Conservation (phyloP, 2,113 vertebrate species). For the Ciconia stormi region DNA sequence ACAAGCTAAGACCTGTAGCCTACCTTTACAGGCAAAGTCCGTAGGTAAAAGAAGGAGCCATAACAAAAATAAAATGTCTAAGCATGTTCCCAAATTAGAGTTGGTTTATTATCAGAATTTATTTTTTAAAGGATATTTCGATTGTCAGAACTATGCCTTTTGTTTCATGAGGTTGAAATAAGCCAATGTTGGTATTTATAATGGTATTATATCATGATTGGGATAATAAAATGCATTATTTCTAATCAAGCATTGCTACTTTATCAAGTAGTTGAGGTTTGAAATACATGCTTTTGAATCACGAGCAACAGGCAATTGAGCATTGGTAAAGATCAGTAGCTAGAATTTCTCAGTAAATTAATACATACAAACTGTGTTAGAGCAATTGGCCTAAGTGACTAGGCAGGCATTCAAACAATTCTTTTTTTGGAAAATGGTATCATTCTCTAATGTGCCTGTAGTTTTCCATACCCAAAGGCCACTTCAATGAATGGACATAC, state of each 20-base stretch:
- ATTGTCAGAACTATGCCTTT: not conserved
- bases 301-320: not conserved
- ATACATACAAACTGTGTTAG: not conserved
- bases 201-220: conserved; percentile 2
- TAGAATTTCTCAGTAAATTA: not conserved
- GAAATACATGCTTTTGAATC: conserved; percentile 13
- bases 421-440: not conserved
- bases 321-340: not conserved
- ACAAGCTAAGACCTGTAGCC: not conserved
- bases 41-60: not conserved
- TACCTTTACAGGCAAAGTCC: not conserved
- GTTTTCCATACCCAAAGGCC: not conserved
- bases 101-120: not conserved
- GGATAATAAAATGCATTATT: conserved; percentile 25
- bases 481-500: not conserved
- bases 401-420: not conserved
- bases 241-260: not conserved
- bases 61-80: not conserved
- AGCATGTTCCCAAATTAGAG: not conserved
- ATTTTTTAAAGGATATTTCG: not conserved
- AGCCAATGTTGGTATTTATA: not conserved
- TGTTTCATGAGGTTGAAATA: not conserved
- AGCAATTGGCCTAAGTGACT: not conserved
- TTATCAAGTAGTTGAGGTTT: conserved; percentile 35
- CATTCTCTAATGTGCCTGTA: not conserved